Conservation (phyloP, 2,888 invertebrate genomes). For the Lumbricus terrestris region DNA sequence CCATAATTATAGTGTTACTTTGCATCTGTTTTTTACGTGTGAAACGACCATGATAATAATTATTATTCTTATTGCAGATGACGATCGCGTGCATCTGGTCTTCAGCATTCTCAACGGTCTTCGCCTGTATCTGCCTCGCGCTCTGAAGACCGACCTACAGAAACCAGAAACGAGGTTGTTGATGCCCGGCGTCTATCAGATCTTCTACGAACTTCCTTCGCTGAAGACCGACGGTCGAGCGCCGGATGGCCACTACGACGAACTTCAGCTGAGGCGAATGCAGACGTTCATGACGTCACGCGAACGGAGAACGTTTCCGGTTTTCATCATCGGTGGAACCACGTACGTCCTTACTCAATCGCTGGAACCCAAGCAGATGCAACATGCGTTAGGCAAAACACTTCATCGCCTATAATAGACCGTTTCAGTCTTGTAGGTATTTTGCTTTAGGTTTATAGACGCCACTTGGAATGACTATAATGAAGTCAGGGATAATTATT, state of each 20-base stretch:
- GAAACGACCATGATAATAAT: no score
- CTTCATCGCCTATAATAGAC: neutral
- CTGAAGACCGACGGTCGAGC: neutral
- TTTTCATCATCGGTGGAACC: constrained; percentile 6
- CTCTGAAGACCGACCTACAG: neutral
- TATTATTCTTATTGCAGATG: no score
- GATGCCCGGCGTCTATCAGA: constrained; percentile 7
- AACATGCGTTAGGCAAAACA: neutral
- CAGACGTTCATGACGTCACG: neutral
- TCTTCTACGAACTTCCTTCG: constrained; percentile 7
- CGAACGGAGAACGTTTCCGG: neutral
- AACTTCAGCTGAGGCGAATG: neutral
- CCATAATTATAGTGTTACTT: neutral
- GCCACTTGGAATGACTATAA: neutral
- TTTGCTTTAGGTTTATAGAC: neutral
- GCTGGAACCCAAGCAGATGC: neutral
- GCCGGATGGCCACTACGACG: neutral
- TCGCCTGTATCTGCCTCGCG: neutral
- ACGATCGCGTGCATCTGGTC: neutral
- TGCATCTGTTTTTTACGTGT: neutral
- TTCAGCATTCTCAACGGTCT: constrained; percentile 4
- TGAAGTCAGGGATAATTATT: no score
- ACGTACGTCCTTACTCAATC: neutral
- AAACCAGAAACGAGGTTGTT: neutral
- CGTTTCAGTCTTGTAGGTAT: neutral